Percentiles rank a stretch among this genome's conserved stretches.
phyloP scores from a whole-genome alignment of 1,140 invertebrate genomes.

The Drosophila sechellia region DNA sequence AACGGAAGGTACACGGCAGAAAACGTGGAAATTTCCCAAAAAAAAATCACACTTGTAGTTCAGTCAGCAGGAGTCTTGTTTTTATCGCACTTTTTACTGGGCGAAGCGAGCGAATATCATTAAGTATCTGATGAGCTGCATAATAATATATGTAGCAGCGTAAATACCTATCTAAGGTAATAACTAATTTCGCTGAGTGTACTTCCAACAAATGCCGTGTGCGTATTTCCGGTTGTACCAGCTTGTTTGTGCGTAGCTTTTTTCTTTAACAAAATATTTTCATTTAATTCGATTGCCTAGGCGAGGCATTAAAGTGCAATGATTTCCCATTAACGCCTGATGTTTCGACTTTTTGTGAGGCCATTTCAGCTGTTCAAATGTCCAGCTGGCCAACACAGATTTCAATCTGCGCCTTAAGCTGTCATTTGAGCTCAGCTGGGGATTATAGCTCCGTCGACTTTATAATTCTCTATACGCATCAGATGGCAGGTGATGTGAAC shows the following conservation, averaged over 20 bases:
- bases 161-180: too few relatives aligned
- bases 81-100: neutral
- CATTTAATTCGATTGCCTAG: slow-evolving; percentile 45
- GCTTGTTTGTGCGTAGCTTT: slow-evolving; percentile 10
- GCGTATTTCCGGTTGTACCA: slow-evolving; percentile 18
- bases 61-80: neutral
- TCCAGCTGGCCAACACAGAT: slow-evolving; percentile 18
- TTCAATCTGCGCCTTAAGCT: slow-evolving; percentile 26
- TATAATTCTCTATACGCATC: neutral
- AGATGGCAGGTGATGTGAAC: neutral
- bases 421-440: neutral
- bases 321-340: slow-evolving; percentile 46
- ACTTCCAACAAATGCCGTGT: slow-evolving; percentile 5
- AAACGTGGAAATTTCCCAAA: neutral
- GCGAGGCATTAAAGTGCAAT: slow-evolving; percentile 41
- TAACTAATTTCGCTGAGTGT: slow-evolving; percentile 3
- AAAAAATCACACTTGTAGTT: too few relatives aligned
- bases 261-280: slow-evolving; percentile 45
- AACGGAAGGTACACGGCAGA: slow-evolving; percentile 7
- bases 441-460: neutral
- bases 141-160: too few relatives aligned
- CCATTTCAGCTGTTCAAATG: neutral
- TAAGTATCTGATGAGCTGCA: too few relatives aligned
- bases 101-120: too few relatives aligned
- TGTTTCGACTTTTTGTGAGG: slow-evolving; percentile 34